These are phyloP conservation scores for Cryptocephalus moraei DNA, from an alignment of 2,888 invertebrate genomes.

Conservation along the genomic window DNA sequence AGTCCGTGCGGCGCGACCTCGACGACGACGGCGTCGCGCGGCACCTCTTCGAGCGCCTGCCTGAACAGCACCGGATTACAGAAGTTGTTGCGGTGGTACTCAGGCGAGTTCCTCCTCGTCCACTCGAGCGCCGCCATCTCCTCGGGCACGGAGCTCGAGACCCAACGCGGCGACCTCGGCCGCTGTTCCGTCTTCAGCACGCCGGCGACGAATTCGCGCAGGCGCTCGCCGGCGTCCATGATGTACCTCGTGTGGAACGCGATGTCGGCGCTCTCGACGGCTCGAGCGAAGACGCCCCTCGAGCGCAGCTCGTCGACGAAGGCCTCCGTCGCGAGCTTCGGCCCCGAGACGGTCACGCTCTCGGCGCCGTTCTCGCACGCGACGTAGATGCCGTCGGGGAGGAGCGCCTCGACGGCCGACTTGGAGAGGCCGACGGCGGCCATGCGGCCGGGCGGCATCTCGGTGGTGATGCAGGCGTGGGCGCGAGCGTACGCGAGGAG, in stretches of 20 bases:
- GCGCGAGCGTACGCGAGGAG: slow-evolving; percentile 50
- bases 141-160: slow-evolving; percentile 61
- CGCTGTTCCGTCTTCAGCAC: slow-evolving; percentile 55
- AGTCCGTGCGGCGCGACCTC: slow-evolving; percentile 82
- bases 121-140: slow-evolving; percentile 55
- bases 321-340: slow-evolving; percentile 52
- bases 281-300: slow-evolving; percentile 63
- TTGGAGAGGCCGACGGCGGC: slow-evolving; percentile 60
- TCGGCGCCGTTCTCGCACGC: slow-evolving; percentile 83
- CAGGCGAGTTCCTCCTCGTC: slow-evolving; percentile 58
- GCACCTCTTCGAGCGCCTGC: slow-evolving; percentile 69
- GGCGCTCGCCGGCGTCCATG: slow-evolving; percentile 46
- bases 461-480: slow-evolving; percentile 33
- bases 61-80: slow-evolving; percentile 59
- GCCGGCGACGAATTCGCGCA: slow-evolving; percentile 52
- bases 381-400: slow-evolving; percentile 68
- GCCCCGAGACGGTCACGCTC: slow-evolving; percentile 86
- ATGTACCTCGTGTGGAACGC: slow-evolving; percentile 80
- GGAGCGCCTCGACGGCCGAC: slow-evolving; percentile 38
- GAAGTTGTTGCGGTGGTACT: slow-evolving; percentile 82
- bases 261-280: slow-evolving; percentile 69
- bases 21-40: slow-evolving; percentile 65
- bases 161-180: slow-evolving; percentile 64
- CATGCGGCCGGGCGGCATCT: slow-evolving; percentile 17
- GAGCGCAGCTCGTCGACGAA: slow-evolving; percentile 57